Evolutionary conservation across 2,113 vertebrate species (phyloP).

Genomic region (Nematolebias whitei): DNA sequence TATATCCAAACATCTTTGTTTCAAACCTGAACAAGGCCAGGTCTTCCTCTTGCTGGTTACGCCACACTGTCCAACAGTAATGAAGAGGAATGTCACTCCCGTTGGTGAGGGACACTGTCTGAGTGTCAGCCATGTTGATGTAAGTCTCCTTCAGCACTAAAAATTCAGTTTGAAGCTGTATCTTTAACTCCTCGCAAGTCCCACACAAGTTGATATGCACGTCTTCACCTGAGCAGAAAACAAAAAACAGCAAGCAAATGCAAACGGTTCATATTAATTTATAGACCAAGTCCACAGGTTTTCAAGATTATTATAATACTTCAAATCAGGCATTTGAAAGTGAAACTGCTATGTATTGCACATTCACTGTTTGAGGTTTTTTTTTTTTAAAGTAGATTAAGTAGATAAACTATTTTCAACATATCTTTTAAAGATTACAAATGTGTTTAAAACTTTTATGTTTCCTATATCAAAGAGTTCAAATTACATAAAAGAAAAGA

Average conservation of each 20-base stretch:
- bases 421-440: background rate
- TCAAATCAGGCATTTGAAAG: too few relatives aligned
- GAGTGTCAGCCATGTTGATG: slow-evolving; percentile 72
- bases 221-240: slow-evolving; percentile 81
- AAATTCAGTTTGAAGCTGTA: slow-evolving; percentile 80
- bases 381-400: too few relatives aligned
- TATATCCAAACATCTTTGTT: background rate
- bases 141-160: slow-evolving; percentile 82
- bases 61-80: slow-evolving; percentile 85
- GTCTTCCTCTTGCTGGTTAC: slow-evolving; percentile 80
- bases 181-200: slow-evolving; percentile 78
- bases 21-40: slow-evolving; percentile 69
- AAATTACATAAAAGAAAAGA: too few relatives aligned
- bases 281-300: background rate
- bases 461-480: too few relatives aligned
- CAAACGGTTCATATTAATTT: background rate
- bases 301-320: too few relatives aligned
- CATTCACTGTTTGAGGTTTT: too few relatives aligned
- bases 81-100: slow-evolving; percentile 78
- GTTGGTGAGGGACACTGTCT: slow-evolving; percentile 81
- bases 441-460: too few relatives aligned
- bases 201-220: slow-evolving; percentile 81
- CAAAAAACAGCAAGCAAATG: background rate
- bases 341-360: too few relatives aligned
- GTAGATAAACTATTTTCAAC: too few relatives aligned